Evolutionary conservation across 1,140 invertebrate species (phyloP), one percentile per base, ranked within the genome.

Genomic region (Trichonephila inaurata): DNA sequence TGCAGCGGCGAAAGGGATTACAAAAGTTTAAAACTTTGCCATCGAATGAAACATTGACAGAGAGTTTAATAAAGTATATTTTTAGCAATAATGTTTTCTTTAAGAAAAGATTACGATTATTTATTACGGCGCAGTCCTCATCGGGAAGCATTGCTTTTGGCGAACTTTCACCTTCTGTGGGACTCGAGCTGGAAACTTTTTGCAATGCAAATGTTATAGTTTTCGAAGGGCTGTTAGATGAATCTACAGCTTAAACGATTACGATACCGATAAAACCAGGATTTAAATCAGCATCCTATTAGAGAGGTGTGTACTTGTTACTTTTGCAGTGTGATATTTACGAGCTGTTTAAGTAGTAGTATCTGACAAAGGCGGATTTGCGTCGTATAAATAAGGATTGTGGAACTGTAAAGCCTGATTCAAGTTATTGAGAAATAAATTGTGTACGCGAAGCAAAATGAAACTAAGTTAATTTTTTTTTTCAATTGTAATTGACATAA

Each of bases 211-310:
- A 90, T 90, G 89, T 66, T 58, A 19, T 33, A 14, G 33, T 77
- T 60, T 18, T 62, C 16, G n/a, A 18, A 62, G 24, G 85, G 28
- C 16, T 64, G 85, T 44, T 85, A 62, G n/a, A 40, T 28, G 61
- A 62, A 87, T 24, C 89, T 66, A 21, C 60, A 12, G 87, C 64
- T 69, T 66, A 60, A 81, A 18, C 72, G 89, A 90, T 90, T 81
- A 89, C 24, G 51, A 60, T 33, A 18, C 44, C 24, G 81, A 90
- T 90, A 81, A 89, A 89, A 90, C 19, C 18, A 21, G 72, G 69
- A 90, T 90, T 60, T 90, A 90, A 90, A 90, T 90, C 89, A 90
- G 69, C n/a, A 12, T 61, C 69, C 58, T 81, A 81, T 90, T 90
- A 90, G 19, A 58, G 60, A 87, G 58, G 85, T 87, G 58, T 18